phyloP scores from a whole-genome alignment of 2,888 invertebrate genomes.

The Rhagium mordax region DNA sequence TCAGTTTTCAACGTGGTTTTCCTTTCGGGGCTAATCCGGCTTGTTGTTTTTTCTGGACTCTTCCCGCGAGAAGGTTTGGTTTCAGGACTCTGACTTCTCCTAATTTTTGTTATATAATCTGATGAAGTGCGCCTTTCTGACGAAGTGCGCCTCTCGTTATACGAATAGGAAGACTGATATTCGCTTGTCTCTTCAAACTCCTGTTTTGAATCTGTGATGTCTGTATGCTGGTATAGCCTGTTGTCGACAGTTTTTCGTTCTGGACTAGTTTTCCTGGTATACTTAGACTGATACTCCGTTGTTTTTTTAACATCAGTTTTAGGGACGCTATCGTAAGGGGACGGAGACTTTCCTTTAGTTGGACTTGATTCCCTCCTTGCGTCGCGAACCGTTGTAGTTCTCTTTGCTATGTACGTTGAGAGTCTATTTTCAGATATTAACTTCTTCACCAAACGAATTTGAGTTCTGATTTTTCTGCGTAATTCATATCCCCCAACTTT shows the following conservation, averaged over 20 bases:
- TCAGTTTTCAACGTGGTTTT: constrained; percentile 49
- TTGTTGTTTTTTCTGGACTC: constrained; percentile 44
- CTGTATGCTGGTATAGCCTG: constrained; percentile 48
- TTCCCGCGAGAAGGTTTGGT: constrained; percentile 36
- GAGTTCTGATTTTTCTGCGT: constrained; percentile 82
- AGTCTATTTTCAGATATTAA: constrained; percentile 68
- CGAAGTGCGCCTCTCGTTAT: constrained; percentile 54
- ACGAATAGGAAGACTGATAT: constrained; percentile 52
- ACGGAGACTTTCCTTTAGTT: constrained; percentile 29
- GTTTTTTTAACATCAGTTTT: constrained; percentile 18
- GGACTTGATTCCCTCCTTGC: constrained; percentile 24
- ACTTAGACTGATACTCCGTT: constrained; percentile 30
- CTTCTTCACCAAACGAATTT: constrained; percentile 82
- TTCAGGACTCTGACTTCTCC: constrained; percentile 53
- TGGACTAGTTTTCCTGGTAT: constrained; percentile 48
- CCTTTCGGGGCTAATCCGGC: constrained; percentile 49
- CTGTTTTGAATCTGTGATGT: constrained; percentile 38
- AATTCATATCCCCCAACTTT: constrained; percentile 85
- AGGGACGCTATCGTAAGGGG: constrained; percentile 12
- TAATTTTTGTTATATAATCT: constrained; percentile 42
- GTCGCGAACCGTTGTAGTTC: constrained; percentile 39
- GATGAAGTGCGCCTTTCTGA: constrained; percentile 54
- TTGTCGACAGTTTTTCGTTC: constrained; percentile 49
- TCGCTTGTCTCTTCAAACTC: constrained; percentile 35
- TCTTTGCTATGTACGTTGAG: constrained; percentile 54